Evolutionary conservation across 2,797 vertebrate genomes (phyloP), one percentile per base, ranked within the genome.

Genomic region (Anableps anableps): DNA sequence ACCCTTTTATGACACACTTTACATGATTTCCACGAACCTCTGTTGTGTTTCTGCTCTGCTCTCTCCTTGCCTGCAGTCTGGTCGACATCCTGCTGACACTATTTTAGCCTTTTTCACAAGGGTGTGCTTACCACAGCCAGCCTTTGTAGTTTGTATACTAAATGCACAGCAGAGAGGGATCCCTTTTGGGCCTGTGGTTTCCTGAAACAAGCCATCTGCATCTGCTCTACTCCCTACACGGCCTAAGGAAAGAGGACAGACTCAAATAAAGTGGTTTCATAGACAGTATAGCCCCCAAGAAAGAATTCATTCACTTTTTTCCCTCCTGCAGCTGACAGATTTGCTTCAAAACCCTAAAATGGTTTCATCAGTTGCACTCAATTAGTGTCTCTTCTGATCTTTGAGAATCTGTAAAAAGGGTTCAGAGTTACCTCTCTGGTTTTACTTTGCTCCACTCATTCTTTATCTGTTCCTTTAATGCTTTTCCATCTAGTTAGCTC

Each of bases 71-170:
- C 86, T 85, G 80, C 79, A 88, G 91, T 93, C 91, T 93, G 90
- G 88, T 86, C 91, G 91, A 94, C 92, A 93, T 93, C 91, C 91
- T 93, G 90, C 92, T 93, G 88, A 91, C 88, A 92, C 93, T 94
- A 95, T 95, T 95, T 95, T 90, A 85, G 93, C 92, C 87, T 84
- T 88, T 94, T 95, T 95, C 93, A 96, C 92, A 90, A 93, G 94
- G 88, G 92, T 93, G 93, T 89, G 89, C 91, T 94, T 90, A 94
- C 94, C 92, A 88, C 94, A 94, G 92, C 80, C 92, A 85, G 88
- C 84, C 95, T 96, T 96, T 96, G 95, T 96, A 95, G 94, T 95
- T 94, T 93, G 91, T 93, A 85, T 89, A 95, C 94, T 91, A 94
- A 95, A 93, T 89, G 91, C 88, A 88, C 87, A 88, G 93, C 90